Conservation (phyloP, 2,113 vertebrate genomes). For the Tyto alba region DNA sequence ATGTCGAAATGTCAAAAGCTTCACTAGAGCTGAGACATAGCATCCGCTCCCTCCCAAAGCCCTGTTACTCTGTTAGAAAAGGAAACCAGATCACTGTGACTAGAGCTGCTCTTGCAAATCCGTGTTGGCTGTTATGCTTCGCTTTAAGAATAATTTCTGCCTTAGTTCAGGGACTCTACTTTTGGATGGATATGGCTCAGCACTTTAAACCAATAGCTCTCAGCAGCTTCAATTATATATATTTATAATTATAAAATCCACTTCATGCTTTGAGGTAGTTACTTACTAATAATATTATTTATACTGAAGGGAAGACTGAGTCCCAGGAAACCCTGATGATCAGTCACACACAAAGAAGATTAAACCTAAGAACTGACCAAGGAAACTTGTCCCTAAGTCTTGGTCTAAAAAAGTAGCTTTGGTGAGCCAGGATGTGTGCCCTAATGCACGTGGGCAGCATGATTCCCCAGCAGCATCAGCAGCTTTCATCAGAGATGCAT, state of each 20-base stretch:
- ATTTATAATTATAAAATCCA: background rate
- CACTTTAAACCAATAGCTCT: background rate
- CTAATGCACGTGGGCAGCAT: background rate
- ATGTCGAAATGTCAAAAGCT: conserved; percentile 12
- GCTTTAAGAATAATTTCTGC: background rate
- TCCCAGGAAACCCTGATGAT: background rate
- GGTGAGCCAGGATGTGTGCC: background rate
- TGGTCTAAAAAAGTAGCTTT: rapidly evolving
- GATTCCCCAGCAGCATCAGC: background rate
- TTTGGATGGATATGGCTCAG: background rate
- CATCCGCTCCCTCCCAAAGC: background rate
- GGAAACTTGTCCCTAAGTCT: background rate
- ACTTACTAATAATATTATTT: background rate
- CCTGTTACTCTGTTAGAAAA: background rate
- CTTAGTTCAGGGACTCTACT: background rate
- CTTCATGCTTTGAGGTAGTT: background rate
- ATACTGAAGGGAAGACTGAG: background rate
- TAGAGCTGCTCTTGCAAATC: background rate
- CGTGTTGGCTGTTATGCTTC: background rate
- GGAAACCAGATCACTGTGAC: background rate
- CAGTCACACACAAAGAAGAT: background rate
- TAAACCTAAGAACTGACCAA: background rate
- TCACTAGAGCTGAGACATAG: background rate
- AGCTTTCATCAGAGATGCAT: background rate
- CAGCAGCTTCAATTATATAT: background rate